Evolutionary conservation across 2,888 invertebrate genomes (phyloP).

Genomic region (Periphyllus acericola): DNA sequence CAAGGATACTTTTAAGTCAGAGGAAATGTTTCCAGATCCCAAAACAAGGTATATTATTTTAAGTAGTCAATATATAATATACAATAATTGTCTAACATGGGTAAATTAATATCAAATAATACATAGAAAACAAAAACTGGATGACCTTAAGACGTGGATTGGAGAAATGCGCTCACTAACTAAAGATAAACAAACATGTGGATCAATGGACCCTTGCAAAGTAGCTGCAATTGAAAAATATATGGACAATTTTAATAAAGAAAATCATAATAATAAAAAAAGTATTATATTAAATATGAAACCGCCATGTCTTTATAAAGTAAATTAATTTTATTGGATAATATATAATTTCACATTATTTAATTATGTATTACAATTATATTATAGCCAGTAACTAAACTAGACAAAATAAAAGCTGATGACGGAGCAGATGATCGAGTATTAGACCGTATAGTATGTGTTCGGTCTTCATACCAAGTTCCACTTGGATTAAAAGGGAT

Average conservation of each 20-base stretch:
- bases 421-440: constrained; percentile 74
- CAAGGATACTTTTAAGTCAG: constrained; percentile 66
- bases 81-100: neutral
- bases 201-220: constrained; percentile 55
- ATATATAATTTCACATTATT: neutral
- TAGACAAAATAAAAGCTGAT: constrained; percentile 75
- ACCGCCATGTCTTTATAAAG: constrained; percentile 57
- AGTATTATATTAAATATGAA: constrained; percentile 61
- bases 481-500: constrained; percentile 88
- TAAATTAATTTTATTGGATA: constrained; percentile 11
- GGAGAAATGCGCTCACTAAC: constrained; percentile 53
- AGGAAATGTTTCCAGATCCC: constrained; percentile 73
- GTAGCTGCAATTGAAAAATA: constrained; percentile 43
- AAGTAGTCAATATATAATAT: neutral
- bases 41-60: constrained; percentile 39
- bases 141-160: constrained; percentile 45
- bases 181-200: constrained; percentile 50
- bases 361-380: neutral
- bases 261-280: constrained; percentile 41
- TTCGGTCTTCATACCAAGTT: constrained; percentile 78
- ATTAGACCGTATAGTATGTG: constrained; percentile 87
- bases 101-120: neutral
- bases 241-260: constrained; percentile 40
- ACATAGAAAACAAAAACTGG: constrained; percentile 50
- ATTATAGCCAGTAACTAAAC: constrained; percentile 69